Conservation (phyloP, 2,113 vertebrate genomes). For the Semicossyphus pulcher region DNA sequence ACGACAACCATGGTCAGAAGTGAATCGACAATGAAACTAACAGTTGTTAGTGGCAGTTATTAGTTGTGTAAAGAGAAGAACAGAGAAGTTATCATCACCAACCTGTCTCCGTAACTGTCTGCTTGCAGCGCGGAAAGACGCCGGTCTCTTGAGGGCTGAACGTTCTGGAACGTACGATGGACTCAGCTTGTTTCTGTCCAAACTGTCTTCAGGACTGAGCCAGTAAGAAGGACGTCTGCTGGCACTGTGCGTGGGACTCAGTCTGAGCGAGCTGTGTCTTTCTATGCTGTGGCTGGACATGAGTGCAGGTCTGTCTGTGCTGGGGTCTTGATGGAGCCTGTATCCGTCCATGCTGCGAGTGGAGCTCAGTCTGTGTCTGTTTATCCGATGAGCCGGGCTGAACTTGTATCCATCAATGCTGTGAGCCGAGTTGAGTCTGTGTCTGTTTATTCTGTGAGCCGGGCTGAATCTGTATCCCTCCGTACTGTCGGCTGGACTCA, state of each 20-base stretch:
- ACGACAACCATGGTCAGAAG: not conserved
- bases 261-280: conserved; percentile 60
- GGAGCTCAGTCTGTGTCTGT: conserved; percentile 74
- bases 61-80: not conserved
- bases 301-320: conserved; percentile 52
- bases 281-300: conserved; percentile 73
- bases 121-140: conserved; percentile 75
- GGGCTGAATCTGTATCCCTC: conserved; percentile 62
- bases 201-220: conserved; percentile 74
- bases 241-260: conserved; percentile 48
- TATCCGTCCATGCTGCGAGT: conserved; percentile 75
- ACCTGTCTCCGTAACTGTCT: conserved; percentile 89
- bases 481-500: conserved; percentile 48
- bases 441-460: conserved; percentile 49
- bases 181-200: conserved; percentile 77
- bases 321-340: conserved; percentile 50
- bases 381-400: conserved; percentile 59
- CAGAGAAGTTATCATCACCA: not conserved
- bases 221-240: conserved; percentile 54
- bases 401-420: conserved; percentile 71
- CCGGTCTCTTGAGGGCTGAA: conserved; percentile 47
- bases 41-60: not conserved
- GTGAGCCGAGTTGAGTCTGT: conserved; percentile 71
- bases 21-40: too few relatives aligned
- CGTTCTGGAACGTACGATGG: conserved; percentile 76